Evolutionary conservation across 2,888 invertebrate species (phyloP), one percentile per base, ranked within the genome.

Genomic region (Eupeodes luniger): DNA sequence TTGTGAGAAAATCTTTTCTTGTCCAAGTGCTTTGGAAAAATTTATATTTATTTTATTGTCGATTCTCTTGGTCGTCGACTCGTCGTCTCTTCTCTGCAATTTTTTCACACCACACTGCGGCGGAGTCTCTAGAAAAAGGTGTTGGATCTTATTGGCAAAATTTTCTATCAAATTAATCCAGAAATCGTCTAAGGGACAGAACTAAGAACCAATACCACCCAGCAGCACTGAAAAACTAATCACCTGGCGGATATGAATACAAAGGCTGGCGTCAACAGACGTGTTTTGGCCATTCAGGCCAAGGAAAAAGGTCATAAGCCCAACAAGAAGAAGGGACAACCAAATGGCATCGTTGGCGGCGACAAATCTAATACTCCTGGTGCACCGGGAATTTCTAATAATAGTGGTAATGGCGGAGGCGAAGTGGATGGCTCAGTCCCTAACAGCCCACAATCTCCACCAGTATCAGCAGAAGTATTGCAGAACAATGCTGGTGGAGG

Each of bases 271-370:
- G 97, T 97, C 94, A 97, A 97, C 95, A 96, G 97, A 94, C 96
- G 97, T 94, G 97, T 98, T 94, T 95, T 97, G 94, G 97, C 97
- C 93, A 97, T 97, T 93, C 97, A 97, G 95, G 97, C 97, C 92
- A 98, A 98, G 95, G 97, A 97, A 95, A 98, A 97, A 94, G 96
- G 97, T 91, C 97, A 97, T 95, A 97, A 97, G 96, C 96, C 96
- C 90, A 96, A 96, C 91, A 97, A 97, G 94, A 97, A 97, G 94
- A 97, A 97, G 95, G 96, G 96, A 93, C 96, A 96, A 94, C 95
- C 95, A 91, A 95, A 95, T 93, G 95, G 95, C 77, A 90, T 90
- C 34, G 74, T 85, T 75, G 47, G 64, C 70, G 89, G 84, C 90
- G 89, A 81, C 89, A 85, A 85, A 83, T 87, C 91, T 51, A 90